Percentiles rank a stretch among this genome's conserved stretches.
Evolutionary conservation across 1,140 invertebrate species (phyloP).

Genomic region (Drosophila equinoxialis): DNA sequence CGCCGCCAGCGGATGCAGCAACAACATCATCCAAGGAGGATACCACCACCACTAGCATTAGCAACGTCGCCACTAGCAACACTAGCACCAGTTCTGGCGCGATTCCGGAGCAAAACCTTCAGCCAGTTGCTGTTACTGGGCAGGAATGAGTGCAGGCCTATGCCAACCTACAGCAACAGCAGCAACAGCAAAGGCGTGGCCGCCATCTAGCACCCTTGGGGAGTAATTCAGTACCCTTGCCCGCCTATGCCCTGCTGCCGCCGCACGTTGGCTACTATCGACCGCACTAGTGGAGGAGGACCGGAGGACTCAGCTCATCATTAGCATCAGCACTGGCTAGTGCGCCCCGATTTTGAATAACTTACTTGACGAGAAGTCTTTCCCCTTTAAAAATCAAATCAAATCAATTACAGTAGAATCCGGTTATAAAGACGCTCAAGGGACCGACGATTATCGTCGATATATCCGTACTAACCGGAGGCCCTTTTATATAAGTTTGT

Average conservation of each 20-base stretch:
- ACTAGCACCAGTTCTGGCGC: not conserved
- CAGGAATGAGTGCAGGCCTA: constrained; percentile 71
- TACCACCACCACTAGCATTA: constrained; percentile 24
- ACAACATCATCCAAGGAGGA: constrained; percentile 34
- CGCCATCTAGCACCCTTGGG: constrained; percentile 14
- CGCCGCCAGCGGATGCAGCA: constrained; percentile 33
- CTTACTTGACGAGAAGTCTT: not conserved
- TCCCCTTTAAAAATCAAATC: not conserved
- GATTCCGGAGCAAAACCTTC: constrained; percentile 56
- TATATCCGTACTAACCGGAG: too few species aligned
- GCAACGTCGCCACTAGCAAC: not conserved
- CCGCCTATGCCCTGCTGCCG: constrained; percentile 54
- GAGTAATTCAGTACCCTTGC: constrained; percentile 20
- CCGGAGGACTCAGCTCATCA: constrained; percentile 38
- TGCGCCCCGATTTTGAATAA: not conserved
- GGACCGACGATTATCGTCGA: too few species aligned
- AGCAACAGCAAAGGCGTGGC: constrained; percentile 41
- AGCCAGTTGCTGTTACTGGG: constrained; percentile 62
- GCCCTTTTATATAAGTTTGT: too few species aligned
- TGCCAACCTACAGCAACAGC: constrained; percentile 53
- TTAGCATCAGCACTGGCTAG: constrained; percentile 15
- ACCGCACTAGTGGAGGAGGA: constrained; percentile 40
- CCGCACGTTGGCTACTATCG: constrained; percentile 68
- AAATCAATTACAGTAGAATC: too few species aligned
- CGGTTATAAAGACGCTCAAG: too few species aligned